Evolutionary conservation across 1,140 invertebrate genomes (phyloP), one percentile per base, ranked within the genome.

Genomic region (Mamestra configurata): DNA sequence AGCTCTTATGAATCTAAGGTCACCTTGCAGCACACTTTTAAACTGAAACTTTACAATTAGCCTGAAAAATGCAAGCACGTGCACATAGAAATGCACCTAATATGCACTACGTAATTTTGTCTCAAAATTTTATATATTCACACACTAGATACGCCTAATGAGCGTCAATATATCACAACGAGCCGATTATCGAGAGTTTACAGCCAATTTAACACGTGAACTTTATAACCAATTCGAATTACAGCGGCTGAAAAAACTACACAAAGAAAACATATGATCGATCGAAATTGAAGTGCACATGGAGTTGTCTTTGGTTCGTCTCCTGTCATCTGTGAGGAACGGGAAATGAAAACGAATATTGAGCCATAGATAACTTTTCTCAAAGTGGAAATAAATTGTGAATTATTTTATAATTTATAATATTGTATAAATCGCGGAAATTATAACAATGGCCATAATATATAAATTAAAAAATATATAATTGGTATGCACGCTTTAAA

Each of bases 231-330:
- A 93, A 91, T 94, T 93, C 91, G 90, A 94, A 93, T 90, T 90
- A 91, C 89, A 93, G 91, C 89, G 89, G 93, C 90, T 92, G 90
- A 94, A 93, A 93, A 92, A 95, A 90, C 91, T 93, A 94, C 92
- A 95, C 93, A 95, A 95, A 95, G 93, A 95, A 95, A 95, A 95
- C 93, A 95, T 95, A 95, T 95, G 93, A 95, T 95, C 93, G 93
- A 95, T 95, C 92, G 93, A 92, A 94, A 90, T 91, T 93, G 89
- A 93, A 91, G 90, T 95, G 93, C 93, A 95, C 92, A 93, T 94
- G 93, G 88, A 93, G 79, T 91, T 90, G 88, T 94, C 92, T 93
- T 93, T 94, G 93, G 84, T 40, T 79, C 24, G 6, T 40, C 79
- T 82, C 22, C 86, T 93, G 90, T 93, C 92, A 93, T 81, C 70